Evolutionary conservation across 2,113 vertebrate species (phyloP).

Genomic region (Sprattus sprattus): DNA sequence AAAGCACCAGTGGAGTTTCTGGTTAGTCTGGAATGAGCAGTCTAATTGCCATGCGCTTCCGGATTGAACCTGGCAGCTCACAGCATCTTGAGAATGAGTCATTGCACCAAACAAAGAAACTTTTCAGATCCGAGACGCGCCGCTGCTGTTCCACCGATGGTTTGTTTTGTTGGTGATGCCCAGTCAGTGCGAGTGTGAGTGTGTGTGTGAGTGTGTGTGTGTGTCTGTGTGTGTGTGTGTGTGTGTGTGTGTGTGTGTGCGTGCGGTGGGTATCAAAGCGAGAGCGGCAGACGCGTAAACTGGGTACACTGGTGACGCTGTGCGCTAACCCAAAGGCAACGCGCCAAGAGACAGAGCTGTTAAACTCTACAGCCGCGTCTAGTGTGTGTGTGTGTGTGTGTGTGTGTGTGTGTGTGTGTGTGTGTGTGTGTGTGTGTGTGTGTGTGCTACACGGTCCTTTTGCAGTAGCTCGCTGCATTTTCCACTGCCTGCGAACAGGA

Average conservation of each 20-base stretch:
- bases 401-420: constrained; percentile 2
- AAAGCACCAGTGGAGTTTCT: constrained; percentile 83
- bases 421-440: constrained; percentile 14
- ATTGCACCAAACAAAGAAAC: constrained; percentile 94
- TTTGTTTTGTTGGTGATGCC: background rate
- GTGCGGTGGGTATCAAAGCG: background rate
- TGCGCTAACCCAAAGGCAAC: background rate
- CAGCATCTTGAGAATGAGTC: constrained; percentile 99
- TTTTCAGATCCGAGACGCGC: constrained; percentile 73
- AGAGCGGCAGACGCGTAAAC: constrained; percentile 6
- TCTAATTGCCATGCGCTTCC: constrained; percentile 99
- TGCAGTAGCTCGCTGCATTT: constrained; percentile 74
- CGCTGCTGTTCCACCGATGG: background rate
- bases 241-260: no score
- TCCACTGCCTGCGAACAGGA: constrained; percentile 84
- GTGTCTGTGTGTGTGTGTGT: no score
- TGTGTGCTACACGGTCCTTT: background rate
- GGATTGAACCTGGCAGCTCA: constrained; percentile 98
- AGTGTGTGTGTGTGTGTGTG: background rate
- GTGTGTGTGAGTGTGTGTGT: no score
- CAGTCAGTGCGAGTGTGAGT: no score
- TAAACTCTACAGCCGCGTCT: background rate
- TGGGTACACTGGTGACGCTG: background rate
- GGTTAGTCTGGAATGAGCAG: constrained; percentile 89
- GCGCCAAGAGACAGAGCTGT: background rate